Conservation (phyloP, 2,113 vertebrate genomes). For the Recurvirostra avosetta region DNA sequence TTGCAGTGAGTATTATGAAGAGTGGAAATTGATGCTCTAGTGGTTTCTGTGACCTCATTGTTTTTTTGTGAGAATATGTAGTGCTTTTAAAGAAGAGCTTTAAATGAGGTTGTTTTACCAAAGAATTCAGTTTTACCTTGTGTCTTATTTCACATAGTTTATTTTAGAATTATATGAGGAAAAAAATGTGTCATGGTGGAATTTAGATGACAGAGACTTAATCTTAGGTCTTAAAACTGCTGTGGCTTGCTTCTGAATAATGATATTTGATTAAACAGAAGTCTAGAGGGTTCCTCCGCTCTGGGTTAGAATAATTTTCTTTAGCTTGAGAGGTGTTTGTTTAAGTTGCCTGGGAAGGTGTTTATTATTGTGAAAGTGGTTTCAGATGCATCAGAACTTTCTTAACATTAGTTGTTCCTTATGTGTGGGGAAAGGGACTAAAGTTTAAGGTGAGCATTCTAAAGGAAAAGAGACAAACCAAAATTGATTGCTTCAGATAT, state of each 20-base stretch:
- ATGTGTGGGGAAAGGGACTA: not conserved
- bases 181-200: not conserved
- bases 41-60: not conserved
- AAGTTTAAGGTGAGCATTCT: not conserved
- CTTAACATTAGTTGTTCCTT: not conserved
- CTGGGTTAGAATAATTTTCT: not conserved
- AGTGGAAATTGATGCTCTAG: not conserved
- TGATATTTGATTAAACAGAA: not conserved
- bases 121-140: not conserved
- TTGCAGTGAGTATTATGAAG: conserved; percentile 79
- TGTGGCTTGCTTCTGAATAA: not conserved
- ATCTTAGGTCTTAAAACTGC: not conserved
- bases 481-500: not conserved
- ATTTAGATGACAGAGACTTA: not conserved
- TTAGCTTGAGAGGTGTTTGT: not conserved
- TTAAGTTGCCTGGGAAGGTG: not conserved
- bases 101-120: not conserved
- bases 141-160: not conserved
- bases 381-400: not conserved
- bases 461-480: not conserved
- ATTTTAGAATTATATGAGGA: not conserved
- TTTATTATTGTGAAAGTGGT: not conserved
- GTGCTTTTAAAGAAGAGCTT: not conserved
- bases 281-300: not conserved
- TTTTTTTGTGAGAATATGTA: not conserved